phyloP scores from a whole-genome alignment of 2,888 invertebrate genomes.

The Notocelia uddmanniana region DNA sequence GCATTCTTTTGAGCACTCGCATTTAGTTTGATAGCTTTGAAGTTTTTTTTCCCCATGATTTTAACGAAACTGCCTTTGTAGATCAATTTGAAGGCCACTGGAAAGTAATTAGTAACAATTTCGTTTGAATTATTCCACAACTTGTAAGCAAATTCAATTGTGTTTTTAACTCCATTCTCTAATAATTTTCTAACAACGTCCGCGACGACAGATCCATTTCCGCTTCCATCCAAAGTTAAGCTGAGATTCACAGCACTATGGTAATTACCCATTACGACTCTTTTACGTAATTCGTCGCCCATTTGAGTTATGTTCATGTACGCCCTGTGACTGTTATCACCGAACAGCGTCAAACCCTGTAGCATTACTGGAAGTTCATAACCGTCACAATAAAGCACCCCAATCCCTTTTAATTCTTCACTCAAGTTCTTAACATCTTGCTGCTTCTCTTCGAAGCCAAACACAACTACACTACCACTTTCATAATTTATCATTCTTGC shows the following conservation, averaged over 20 bases:
- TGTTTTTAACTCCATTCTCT: conserved; percentile 45
- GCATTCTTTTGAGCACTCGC: conserved; percentile 41
- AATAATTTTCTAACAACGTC: conserved; percentile 53
- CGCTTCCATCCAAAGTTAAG: conserved; percentile 49
- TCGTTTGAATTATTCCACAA: conserved; percentile 53
- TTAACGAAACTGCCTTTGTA: conserved; percentile 52
- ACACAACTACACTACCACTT: conserved; percentile 58
- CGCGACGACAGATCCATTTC: conserved; percentile 46
- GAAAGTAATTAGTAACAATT: conserved; percentile 54
- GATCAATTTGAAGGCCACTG: conserved; percentile 52
- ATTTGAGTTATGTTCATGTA: conserved; percentile 54
- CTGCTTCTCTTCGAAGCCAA: conserved; percentile 54
- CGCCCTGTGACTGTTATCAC: conserved; percentile 49
- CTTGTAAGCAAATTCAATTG: conserved; percentile 55
- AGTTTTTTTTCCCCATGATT: conserved; percentile 53
- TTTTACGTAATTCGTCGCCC: conserved; percentile 51
- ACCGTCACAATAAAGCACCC: conserved; percentile 51
- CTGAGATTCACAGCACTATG: conserved; percentile 54
- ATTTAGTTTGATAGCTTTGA: conserved; percentile 55
- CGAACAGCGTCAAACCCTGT: conserved; percentile 54
- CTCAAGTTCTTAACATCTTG: conserved; percentile 55
- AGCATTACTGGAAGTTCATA: conserved; percentile 52
- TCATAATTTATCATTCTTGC: conserved; percentile 59
- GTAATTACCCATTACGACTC: conserved; percentile 49
- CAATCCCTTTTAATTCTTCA: conserved; percentile 50